Evolutionary conservation across 2,888 invertebrate species (phyloP), one percentile per base, ranked within the genome.

Genomic region (Parochlus steinenii): DNA sequence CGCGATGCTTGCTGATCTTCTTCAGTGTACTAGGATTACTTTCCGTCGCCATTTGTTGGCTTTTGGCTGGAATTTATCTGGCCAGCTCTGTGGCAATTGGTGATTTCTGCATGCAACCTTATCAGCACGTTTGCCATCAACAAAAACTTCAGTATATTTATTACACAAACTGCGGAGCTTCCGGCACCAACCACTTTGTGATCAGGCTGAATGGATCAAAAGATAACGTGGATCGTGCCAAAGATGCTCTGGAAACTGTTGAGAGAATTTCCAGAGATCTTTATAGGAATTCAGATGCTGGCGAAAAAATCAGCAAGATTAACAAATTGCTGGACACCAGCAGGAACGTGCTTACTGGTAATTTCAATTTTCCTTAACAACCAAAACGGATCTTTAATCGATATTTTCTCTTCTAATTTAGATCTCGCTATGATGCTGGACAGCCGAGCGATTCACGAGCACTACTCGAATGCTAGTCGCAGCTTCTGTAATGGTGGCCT

Each of bases 1-100:
- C 85, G 30, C 71, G 89, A 35, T 86, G 87, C 51, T 81, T 86
- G 32, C 69, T 92, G 41, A 80, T 90, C 51, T 75, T 83, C 67
- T 85, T 89, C 48, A 85, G 85, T 43, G 89, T 89, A 40, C 74
- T 85, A 55, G 76, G 79, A 24, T 62, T 83, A 30, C 57, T 59
- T 44, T 57, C 57, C 41, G 56, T 59, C 37, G 59, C 58, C 40
- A 50, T 59, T 32, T 85, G 86, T 46, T 92, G 89, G 82, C 67
- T 86, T 51, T 71, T 85, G 62, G 77, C 83, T 29, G 87, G 89
- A 39, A 60, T 87, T 47, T 85, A 90, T 61, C 67, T 89, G 46
- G 81, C 82, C 40, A 71, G 76, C 33, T 74, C 82, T 38, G 86
- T 89, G 53, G 86, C 81, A 35, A 67, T 79, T 27, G 82, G 82